Evolutionary conservation across 2,113 vertebrate species (phyloP).

Genomic region (Zosterops lateralis): DNA sequence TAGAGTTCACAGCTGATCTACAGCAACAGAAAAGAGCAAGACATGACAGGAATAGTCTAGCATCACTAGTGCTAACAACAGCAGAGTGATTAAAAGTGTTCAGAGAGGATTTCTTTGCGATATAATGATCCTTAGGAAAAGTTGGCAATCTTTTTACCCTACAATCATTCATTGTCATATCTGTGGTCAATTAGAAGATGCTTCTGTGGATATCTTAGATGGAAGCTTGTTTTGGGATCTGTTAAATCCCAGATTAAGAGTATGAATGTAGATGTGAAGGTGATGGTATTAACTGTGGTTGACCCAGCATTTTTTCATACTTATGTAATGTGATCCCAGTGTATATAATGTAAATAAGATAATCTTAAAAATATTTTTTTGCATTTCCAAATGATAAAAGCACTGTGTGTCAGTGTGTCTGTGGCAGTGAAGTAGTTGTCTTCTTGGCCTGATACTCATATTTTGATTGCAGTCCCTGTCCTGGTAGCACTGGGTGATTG

Average conservation of each 20-base stretch:
- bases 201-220: not conserved
- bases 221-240: not conserved
- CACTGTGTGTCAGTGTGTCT: not conserved
- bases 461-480: not conserved
- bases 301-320: not conserved
- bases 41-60: slow-evolving; percentile 4
- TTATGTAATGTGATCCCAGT: not conserved
- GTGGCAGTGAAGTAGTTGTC: rapidly evolving
- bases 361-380: not conserved
- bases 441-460: not conserved
- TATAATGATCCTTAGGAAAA: not conserved
- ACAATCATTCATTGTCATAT: not conserved
- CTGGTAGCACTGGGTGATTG: not conserved
- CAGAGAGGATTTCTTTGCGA: not conserved
- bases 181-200: not conserved
- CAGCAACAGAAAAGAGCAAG: not conserved
- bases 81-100: slow-evolving; percentile 35
- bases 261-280: not conserved
- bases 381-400: not conserved
- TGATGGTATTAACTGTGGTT: not conserved
- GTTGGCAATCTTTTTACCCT: not conserved
- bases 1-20: slow-evolving; percentile 20
- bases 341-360: not conserved
- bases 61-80: not conserved
- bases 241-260: not conserved